Evolutionary conservation across 2,113 vertebrate species (phyloP).

Genomic region (Platycercus adscitus): DNA sequence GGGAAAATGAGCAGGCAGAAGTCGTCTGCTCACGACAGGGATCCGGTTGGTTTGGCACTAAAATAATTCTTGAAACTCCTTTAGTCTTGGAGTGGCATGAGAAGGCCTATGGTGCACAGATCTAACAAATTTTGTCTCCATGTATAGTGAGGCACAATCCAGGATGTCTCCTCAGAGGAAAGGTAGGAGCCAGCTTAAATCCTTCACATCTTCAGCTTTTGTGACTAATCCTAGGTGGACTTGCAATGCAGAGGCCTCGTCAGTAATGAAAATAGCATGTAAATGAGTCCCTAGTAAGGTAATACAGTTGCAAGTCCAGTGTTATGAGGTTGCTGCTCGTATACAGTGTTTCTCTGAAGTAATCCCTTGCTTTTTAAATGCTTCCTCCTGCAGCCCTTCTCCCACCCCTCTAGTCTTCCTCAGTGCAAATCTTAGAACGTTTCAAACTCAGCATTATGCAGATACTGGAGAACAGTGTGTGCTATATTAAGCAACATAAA

Average conservation of each 20-base stretch:
- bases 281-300: neutral
- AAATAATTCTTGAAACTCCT: neutral
- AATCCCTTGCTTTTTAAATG: neutral
- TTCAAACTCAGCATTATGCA: slow-evolving; percentile 39
- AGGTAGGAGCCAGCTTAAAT: neutral
- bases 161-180: neutral
- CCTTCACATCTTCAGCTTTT: neutral
- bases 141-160: neutral
- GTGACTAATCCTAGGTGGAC: neutral
- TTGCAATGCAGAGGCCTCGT: neutral
- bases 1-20: neutral
- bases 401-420: neutral
- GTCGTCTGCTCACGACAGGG: neutral
- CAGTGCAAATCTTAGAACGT: neutral
- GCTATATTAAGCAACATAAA: slow-evolving; percentile 47
- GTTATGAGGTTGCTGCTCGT: neutral
- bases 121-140: neutral
- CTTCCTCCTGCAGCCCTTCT: neutral
- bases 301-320: neutral
- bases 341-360: neutral
- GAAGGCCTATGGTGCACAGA: neutral
- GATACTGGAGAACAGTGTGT: slow-evolving; percentile 6
- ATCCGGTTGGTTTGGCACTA: neutral
- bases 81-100: neutral
- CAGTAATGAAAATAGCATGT: neutral